These are phyloP conservation scores for Prorops nasuta DNA, from an alignment of 1,140 invertebrate species.

Conservation along the genomic window DNA sequence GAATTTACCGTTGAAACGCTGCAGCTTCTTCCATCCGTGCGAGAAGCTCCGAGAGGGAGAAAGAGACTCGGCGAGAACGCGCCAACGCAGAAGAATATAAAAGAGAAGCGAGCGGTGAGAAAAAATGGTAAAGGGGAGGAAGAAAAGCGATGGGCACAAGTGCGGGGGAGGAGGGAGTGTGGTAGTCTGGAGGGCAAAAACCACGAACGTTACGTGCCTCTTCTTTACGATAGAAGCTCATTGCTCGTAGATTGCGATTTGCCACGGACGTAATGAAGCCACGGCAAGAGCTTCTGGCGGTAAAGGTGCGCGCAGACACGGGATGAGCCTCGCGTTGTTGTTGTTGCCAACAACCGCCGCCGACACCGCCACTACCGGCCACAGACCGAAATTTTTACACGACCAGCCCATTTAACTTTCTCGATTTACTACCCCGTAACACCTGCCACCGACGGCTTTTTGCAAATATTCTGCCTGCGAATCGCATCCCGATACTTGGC, in stretches of 20 bases:
- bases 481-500: too few species aligned
- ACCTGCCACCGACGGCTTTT: background rate
- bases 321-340: too few species aligned
- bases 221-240: constrained; percentile 43
- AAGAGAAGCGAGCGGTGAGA: constrained; percentile 3
- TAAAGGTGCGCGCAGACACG: background rate
- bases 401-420: constrained; percentile 7
- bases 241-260: constrained; percentile 56
- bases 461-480: background rate
- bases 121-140: constrained; percentile 11
- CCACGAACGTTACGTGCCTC: constrained; percentile 39
- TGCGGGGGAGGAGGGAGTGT: constrained; percentile 5
- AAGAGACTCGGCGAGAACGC: too few species aligned
- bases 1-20: constrained; percentile 50
- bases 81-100: too few species aligned
- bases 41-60: constrained; percentile 7
- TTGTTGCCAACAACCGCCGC: too few species aligned
- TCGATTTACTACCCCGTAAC: constrained; percentile 3
- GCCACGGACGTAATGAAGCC: constrained; percentile 53
- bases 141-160: constrained; percentile 1
- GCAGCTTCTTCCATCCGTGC: constrained; percentile 19
- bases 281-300: constrained; percentile 27
- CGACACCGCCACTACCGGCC: too few species aligned
- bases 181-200: constrained; percentile 35
- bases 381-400: constrained; percentile 2